These are phyloP conservation scores for Pristiophorus japonicus DNA, from an alignment of 2,113 vertebrate species.

Conservation along the genomic window DNA sequence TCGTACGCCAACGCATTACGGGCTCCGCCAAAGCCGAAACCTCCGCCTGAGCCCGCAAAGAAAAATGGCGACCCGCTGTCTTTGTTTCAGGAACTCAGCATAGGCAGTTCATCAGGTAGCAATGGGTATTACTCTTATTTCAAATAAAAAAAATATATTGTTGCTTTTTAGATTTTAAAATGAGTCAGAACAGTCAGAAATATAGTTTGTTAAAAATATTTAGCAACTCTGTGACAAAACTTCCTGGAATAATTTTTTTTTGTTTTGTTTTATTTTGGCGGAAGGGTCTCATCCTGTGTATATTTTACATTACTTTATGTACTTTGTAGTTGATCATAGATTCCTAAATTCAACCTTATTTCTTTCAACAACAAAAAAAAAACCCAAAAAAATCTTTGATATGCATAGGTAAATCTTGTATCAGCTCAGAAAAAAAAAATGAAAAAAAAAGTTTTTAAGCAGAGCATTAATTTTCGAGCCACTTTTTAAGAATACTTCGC, in stretches of 20 bases:
- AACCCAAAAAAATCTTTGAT: slow-evolving; percentile 30
- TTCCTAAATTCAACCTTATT: slow-evolving; percentile 34
- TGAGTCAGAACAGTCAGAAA: slow-evolving; percentile 37
- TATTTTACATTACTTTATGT: slow-evolving; percentile 65
- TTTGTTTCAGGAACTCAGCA: slow-evolving; percentile 95
- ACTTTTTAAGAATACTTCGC: slow-evolving; percentile 38
- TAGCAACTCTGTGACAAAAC: slow-evolving; percentile 46
- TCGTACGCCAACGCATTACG: slow-evolving; percentile 94
- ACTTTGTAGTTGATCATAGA: slow-evolving; percentile 55
- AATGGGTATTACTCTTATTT: slow-evolving; percentile 99
- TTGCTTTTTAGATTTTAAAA: slow-evolving; percentile 40
- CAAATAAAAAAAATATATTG: slow-evolving; percentile 73
- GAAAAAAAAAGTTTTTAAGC: slow-evolving; percentile 44
- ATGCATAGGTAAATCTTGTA: slow-evolving; percentile 36
- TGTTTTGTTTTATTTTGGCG: slow-evolving; percentile 70
- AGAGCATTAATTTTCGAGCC: slow-evolving; percentile 36
- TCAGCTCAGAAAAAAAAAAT: slow-evolving; percentile 49
- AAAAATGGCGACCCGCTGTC: slow-evolving; percentile 96
- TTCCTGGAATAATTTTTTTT: slow-evolving; percentile 55
- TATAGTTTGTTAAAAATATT: slow-evolving; percentile 41
- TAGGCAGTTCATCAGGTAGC: slow-evolving; percentile 96
- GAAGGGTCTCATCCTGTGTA: slow-evolving; percentile 56
- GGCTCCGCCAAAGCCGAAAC: slow-evolving; percentile 87
- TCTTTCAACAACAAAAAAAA: slow-evolving; percentile 33
- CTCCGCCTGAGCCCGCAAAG: slow-evolving; percentile 87